Evolutionary conservation across 1,140 invertebrate genomes (phyloP).

Genomic region (Lordiphosa stackelbergi): DNA sequence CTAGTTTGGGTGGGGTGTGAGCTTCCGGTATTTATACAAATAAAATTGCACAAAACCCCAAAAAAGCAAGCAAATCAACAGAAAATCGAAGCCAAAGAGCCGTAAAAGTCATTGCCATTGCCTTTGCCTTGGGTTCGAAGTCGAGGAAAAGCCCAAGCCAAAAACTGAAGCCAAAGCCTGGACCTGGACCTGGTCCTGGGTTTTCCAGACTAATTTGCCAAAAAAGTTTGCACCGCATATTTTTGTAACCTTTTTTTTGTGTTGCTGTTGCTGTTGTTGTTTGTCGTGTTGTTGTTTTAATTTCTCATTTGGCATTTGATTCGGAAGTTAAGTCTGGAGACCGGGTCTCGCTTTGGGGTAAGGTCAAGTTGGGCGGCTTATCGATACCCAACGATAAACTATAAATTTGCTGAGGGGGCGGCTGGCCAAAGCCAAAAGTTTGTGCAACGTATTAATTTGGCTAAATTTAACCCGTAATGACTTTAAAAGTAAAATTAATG

Average conservation of each 20-base stretch:
- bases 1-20: slow-evolving; percentile 18
- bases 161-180: slow-evolving; percentile 10
- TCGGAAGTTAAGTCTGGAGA: slow-evolving; percentile 20
- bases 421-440: slow-evolving; percentile 61
- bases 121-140: slow-evolving; percentile 24
- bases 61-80: slow-evolving; percentile 66
- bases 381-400: slow-evolving; percentile 76
- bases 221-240: slow-evolving; percentile 73
- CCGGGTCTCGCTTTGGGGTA: slow-evolving; percentile 36
- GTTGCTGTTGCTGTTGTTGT: slow-evolving; percentile 14
- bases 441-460: slow-evolving; percentile 77
- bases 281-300: slow-evolving; percentile 55
- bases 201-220: slow-evolving; percentile 72
- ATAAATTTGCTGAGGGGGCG: slow-evolving; percentile 53
- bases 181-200: slow-evolving; percentile 14
- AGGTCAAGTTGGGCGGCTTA: slow-evolving; percentile 67
- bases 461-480: slow-evolving; percentile 77
- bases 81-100: slow-evolving; percentile 61
- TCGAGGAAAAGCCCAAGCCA: too few species aligned
- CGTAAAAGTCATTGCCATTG: slow-evolving; percentile 58
- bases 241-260: slow-evolving; percentile 67
- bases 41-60: slow-evolving; percentile 63
- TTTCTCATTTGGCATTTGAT: slow-evolving; percentile 71
- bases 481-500: slow-evolving; percentile 78
- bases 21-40: slow-evolving; percentile 76